These are phyloP conservation scores for Glaucomys volans DNA, from an alignment of 2,113 vertebrate species.

Conservation along the genomic window DNA sequence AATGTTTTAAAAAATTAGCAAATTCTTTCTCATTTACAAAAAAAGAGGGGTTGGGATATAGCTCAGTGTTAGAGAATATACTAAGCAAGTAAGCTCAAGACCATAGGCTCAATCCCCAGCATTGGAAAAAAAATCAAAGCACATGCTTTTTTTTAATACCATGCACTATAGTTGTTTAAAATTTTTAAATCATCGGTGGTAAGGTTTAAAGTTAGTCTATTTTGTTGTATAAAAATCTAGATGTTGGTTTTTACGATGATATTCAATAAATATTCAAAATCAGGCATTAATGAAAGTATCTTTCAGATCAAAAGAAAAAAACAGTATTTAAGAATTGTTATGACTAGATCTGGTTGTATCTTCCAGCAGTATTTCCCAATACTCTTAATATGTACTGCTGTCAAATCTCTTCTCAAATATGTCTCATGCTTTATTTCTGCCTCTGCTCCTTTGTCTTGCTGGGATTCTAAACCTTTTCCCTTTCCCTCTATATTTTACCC, in stretches of 20 bases:
- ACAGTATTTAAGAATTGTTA: slow-evolving; percentile 46
- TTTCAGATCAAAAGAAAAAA: slow-evolving; percentile 35
- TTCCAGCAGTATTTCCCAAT: neutral
- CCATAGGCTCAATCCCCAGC: neutral
- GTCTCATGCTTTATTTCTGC: neutral
- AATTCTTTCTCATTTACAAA: slow-evolving; percentile 22
- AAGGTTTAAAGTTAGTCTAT: slow-evolving; percentile 39
- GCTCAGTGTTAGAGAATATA: neutral
- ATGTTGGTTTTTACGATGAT: slow-evolving; percentile 21
- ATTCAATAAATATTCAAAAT: slow-evolving; percentile 14
- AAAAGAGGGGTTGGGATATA: neutral
- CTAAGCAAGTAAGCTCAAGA: neutral
- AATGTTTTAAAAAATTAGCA: slow-evolving; percentile 53
- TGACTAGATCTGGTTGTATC: neutral
- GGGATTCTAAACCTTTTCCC: neutral
- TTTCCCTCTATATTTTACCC: slow-evolving; percentile 1
- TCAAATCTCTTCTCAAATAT: slow-evolving; percentile 7
- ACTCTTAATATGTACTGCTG: neutral
- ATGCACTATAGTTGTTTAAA: slow-evolving; percentile 30
- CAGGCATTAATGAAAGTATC: slow-evolving; percentile 18
- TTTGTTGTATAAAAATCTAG: slow-evolving; percentile 38
- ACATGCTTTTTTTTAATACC: neutral
- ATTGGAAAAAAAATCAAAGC: neutral
- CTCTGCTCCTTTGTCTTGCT: neutral
- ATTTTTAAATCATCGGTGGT: slow-evolving; percentile 23